A percentile compares a stretch with the other conserved stretches of the same genome.
Evolutionary conservation across 2,888 invertebrate species (phyloP).

Genomic region (Hydrotaea diabolus): DNA sequence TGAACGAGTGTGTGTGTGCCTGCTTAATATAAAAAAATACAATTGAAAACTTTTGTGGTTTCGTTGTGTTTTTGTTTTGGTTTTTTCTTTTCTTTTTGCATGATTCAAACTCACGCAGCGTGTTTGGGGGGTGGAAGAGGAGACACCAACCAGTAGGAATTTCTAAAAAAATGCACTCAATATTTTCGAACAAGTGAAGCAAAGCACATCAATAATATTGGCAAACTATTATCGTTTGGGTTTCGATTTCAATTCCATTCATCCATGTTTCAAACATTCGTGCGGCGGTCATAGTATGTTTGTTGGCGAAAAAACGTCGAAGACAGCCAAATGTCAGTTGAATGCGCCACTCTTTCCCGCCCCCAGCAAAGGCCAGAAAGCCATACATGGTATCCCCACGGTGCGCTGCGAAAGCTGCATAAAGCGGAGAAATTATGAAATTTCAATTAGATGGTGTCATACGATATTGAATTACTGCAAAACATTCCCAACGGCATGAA

Average conservation of each 20-base stretch:
- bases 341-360: background rate
- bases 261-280: background rate
- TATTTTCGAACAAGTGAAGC: constrained; percentile 19
- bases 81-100: too few species aligned
- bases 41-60: constrained; percentile 21
- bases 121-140: background rate
- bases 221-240: background rate
- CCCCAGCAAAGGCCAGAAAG: background rate
- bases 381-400: constrained; percentile 2
- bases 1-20: background rate
- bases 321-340: background rate
- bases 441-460: constrained; percentile 52
- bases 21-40: too few species aligned
- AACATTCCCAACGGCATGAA: background rate
- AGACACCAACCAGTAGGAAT: background rate
- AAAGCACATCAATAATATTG: constrained; percentile 4
- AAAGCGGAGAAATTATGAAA: constrained; percentile 61
- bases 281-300: background rate
- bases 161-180: background rate
- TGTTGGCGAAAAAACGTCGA: background rate
- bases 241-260: constrained; percentile 1
- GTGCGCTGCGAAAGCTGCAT: background rate
- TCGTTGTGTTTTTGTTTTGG: background rate
- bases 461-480: constrained; percentile 13
- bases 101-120: background rate